Conservation (phyloP, 2,888 invertebrate species). For the Pyrrhia umbra region DNA sequence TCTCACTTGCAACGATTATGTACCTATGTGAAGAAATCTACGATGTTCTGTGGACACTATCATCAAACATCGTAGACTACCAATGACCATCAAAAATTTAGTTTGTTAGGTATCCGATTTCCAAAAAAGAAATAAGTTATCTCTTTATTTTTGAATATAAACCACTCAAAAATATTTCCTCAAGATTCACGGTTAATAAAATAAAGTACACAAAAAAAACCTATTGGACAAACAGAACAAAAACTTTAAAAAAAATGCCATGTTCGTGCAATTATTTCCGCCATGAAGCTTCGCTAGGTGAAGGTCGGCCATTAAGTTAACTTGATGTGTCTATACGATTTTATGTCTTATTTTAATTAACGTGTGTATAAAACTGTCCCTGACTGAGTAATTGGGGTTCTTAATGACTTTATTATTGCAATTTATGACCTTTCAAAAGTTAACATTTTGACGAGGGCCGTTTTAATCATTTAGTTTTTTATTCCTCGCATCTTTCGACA, state of each 20-base stretch:
- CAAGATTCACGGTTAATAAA: slow-evolving; percentile 7
- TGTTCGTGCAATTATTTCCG: slow-evolving; percentile 74
- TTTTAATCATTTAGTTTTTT: not conserved
- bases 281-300: slow-evolving; percentile 68
- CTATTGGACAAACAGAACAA: slow-evolving; percentile 15
- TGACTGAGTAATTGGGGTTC: slow-evolving; percentile 13
- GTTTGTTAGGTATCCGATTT: not conserved
- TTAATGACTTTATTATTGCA: slow-evolving; percentile 13
- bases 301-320: slow-evolving; percentile 75
- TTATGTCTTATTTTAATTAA: slow-evolving; percentile 58
- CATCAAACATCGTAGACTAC: not conserved
- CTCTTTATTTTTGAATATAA: slow-evolving; percentile 2
- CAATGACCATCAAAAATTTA: too few relatives aligned
- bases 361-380: slow-evolving; percentile 37
- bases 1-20: too few relatives aligned
- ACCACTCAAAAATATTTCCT: not conserved
- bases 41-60: too few relatives aligned
- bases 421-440: not conserved
- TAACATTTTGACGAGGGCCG: not conserved
- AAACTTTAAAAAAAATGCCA: slow-evolving; percentile 63
- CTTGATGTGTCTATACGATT: slow-evolving; percentile 60
- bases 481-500: not conserved
- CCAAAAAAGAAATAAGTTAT: slow-evolving; percentile 11
- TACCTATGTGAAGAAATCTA: too few relatives aligned
- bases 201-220: slow-evolving; percentile 43